phyloP scores from a whole-genome alignment of 2,888 invertebrate genomes.

The Agriotes lineatus region DNA sequence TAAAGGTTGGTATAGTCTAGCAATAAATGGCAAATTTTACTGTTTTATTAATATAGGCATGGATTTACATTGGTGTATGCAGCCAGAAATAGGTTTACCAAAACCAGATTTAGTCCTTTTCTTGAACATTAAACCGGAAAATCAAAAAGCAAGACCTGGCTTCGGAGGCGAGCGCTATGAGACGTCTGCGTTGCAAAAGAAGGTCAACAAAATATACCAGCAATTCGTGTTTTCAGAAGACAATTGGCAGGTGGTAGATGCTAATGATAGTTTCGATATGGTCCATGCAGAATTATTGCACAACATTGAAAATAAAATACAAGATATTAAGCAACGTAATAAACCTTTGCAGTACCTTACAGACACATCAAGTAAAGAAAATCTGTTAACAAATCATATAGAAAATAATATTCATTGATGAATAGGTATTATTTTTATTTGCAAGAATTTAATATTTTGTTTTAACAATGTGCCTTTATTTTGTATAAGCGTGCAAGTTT shows the following conservation, averaged over 20 bases:
- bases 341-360: constrained; percentile 19
- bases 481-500: no score
- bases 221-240: constrained; percentile 70
- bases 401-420: no score
- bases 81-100: constrained; percentile 88
- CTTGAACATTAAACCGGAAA: constrained; percentile 75
- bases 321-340: constrained; percentile 48
- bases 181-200: constrained; percentile 74
- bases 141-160: constrained; percentile 74
- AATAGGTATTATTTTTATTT: no score
- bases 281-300: constrained; percentile 65
- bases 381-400: background rate
- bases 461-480: no score
- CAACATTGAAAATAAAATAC: constrained; percentile 56
- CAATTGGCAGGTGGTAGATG: constrained; percentile 78
- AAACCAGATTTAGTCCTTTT: constrained; percentile 90
- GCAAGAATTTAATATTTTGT: no score
- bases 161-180: constrained; percentile 89
- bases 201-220: constrained; percentile 76
- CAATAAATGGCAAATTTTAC: constrained; percentile 11
- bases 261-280: constrained; percentile 65
- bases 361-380: background rate
- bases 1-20: constrained; percentile 70
- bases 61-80: constrained; percentile 87
- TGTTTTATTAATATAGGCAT: constrained; percentile 68